These are phyloP conservation scores for Micromesistius poutassou DNA, from an alignment of 2,797 vertebrate genomes.

Conservation along the genomic window DNA sequence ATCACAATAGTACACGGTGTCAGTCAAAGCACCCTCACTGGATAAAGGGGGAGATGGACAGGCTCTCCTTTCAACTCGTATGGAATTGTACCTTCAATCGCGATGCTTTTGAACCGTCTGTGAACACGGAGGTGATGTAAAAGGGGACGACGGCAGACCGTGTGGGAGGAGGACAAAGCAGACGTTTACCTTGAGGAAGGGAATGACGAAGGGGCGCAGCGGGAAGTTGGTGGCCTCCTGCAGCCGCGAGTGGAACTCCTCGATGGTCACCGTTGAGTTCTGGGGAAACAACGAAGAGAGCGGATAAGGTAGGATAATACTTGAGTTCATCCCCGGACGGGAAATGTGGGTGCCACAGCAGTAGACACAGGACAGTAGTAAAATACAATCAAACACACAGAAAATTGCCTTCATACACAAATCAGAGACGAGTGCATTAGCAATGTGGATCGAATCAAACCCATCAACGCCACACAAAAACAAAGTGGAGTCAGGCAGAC, in stretches of 20 bases:
- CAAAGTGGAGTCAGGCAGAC: no score
- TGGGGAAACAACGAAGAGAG: conserved; percentile 44
- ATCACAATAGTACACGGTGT: background rate
- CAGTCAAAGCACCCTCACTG: no score
- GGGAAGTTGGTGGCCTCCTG: conserved; percentile 98
- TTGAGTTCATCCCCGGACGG: no score
- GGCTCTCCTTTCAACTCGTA: no score
- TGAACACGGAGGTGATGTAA: conserved; percentile 6
- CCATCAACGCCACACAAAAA: no score
- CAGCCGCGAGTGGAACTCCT: conserved; percentile 96
- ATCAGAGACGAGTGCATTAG: background rate
- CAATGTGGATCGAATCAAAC: no score
- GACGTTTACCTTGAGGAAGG: conserved; percentile 89
- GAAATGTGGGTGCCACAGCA: no score
- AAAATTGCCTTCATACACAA: background rate
- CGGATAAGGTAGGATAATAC: no score
- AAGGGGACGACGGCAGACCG: conserved; percentile 23
- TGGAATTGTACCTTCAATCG: no score
- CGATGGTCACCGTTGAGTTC: conserved; percentile 97
- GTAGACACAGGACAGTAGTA: no score
- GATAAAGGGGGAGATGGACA: no score
- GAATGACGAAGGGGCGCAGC: conserved; percentile 93
- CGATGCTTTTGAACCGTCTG: background rate
- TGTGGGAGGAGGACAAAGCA: conserved; percentile 5
- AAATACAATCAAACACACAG: no score